These are phyloP conservation scores for Sebastes nivosus DNA, from an alignment of 2,797 vertebrate genomes.

Conservation along the genomic window DNA sequence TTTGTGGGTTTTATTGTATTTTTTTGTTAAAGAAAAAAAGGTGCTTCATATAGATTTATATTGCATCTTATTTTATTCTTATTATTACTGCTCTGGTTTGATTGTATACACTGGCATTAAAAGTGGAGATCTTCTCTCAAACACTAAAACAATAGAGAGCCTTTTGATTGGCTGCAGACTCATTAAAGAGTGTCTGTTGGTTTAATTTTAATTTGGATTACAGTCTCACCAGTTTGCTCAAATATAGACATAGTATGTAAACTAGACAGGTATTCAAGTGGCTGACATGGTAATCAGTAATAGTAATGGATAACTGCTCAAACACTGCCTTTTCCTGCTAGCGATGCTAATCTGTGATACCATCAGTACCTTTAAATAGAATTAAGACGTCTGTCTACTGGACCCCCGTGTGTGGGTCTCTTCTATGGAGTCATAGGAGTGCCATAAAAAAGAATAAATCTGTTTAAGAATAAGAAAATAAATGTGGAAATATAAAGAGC, in stretches of 20 bases:
- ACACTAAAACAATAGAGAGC: not conserved
- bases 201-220: not conserved
- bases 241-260: not conserved
- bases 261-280: slow-evolving; percentile 8
- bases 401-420: not conserved
- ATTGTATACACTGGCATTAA: not conserved
- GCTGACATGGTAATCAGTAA: slow-evolving; percentile 24
- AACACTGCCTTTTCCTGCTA: slow-evolving; percentile 60
- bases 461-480: too few species aligned
- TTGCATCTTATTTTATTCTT: not conserved
- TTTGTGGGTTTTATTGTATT: slow-evolving; percentile 18
- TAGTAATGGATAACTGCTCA: slow-evolving; percentile 37
- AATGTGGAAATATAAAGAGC: too few species aligned
- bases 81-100: slow-evolving; percentile 6
- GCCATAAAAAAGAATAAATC: too few species aligned
- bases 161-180: not conserved
- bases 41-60: slow-evolving; percentile 51
- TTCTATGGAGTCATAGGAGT: too few species aligned
- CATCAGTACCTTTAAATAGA: slow-evolving; percentile 10
- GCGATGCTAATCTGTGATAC: slow-evolving; percentile 20
- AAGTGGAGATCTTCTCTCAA: not conserved
- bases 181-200: not conserved
- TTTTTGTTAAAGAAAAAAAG: slow-evolving; percentile 22
- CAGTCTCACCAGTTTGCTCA: not conserved
- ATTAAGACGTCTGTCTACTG: not conserved